phyloP scores from a whole-genome alignment of 2,888 invertebrate genomes.

The Drosophila percnosoma region DNA sequence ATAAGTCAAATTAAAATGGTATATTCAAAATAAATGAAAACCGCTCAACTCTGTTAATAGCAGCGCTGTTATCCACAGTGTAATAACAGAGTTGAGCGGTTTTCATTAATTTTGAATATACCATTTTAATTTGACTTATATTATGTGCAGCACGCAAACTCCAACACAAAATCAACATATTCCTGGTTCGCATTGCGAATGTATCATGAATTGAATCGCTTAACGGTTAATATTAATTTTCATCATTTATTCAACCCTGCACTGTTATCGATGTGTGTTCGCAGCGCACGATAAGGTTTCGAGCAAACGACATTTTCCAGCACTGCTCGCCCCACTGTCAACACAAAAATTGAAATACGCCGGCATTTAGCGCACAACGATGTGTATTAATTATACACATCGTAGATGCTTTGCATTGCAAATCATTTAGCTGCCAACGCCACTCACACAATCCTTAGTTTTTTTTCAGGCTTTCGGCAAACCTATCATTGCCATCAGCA shows the following conservation, averaged over 20 bases:
- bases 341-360: conserved; percentile 24
- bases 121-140: no score
- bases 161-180: background rate
- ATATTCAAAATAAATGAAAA: background rate
- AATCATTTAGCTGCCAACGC: conserved; percentile 1
- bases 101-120: no score
- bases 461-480: no score
- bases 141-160: background rate
- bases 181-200: background rate
- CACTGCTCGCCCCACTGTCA: conserved; percentile 8
- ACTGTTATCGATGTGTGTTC: background rate
- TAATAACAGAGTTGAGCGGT: no score
- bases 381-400: conserved; percentile 24
- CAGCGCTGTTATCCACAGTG: background rate
- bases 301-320: background rate
- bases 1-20: background rate
- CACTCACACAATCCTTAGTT: no score
- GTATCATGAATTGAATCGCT: background rate
- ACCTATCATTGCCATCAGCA: no score
- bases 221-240: background rate
- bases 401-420: conserved; percentile 5
- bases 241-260: background rate
- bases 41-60: background rate
- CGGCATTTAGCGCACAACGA: conserved; percentile 39
- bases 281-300: background rate